Conservation (phyloP, 2,797 vertebrate species). For the Peromyscus melanophrys region DNA sequence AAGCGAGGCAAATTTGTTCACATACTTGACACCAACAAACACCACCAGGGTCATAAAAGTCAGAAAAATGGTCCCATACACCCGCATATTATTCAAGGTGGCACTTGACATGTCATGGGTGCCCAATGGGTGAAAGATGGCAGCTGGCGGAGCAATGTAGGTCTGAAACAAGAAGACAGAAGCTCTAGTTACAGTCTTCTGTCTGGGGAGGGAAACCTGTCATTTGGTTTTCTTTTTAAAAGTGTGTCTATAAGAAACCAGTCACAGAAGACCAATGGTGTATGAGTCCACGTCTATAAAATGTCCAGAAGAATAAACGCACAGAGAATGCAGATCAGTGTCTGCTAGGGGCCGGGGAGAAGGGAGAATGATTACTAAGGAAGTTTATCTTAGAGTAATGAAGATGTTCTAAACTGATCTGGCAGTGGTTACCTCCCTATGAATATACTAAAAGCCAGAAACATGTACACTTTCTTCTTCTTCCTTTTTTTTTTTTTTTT, state of each 20-base stretch:
- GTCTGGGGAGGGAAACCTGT: slow-evolving; percentile 4
- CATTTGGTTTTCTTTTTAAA: slow-evolving; percentile 57
- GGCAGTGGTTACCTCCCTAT: not conserved
- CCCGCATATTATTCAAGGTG: slow-evolving; percentile 98
- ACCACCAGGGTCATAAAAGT: slow-evolving; percentile 98
- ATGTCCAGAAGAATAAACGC: slow-evolving; percentile 10
- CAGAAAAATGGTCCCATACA: slow-evolving; percentile 98
- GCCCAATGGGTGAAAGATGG: slow-evolving; percentile 94
- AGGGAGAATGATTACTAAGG: not conserved
- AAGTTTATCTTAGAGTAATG: not conserved
- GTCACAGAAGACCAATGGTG: not conserved
- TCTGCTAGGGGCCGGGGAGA: not conserved
- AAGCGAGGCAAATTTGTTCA: slow-evolving; percentile 98
- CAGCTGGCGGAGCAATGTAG: slow-evolving; percentile 96
- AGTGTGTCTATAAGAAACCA: not conserved
- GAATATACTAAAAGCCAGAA: not conserved
- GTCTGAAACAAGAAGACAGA: slow-evolving; percentile 91
- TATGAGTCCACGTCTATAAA: not conserved
- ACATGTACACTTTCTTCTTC: not conserved
- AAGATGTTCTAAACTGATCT: slow-evolving; percentile 38
- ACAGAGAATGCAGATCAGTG: slow-evolving; percentile 2
- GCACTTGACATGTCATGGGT: slow-evolving; percentile 92
- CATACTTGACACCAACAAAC: slow-evolving; percentile 98
- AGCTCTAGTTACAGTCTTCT: not conserved
- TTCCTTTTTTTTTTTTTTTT: not conserved